Evolutionary conservation across 2,113 vertebrate species (phyloP).

Genomic region (Oxyruncus cristatus): DNA sequence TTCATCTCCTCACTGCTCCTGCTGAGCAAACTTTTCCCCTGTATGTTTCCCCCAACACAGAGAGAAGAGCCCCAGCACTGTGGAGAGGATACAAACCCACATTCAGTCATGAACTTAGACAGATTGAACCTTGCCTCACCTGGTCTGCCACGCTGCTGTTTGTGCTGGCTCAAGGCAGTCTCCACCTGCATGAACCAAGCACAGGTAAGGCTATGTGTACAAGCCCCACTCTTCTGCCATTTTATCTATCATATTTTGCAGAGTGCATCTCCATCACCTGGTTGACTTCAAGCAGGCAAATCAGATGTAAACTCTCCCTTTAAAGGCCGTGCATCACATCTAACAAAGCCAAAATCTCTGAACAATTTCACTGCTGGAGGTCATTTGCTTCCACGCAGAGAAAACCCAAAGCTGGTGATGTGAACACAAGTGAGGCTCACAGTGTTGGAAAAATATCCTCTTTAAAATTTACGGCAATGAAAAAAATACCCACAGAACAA

Average conservation of each 20-base stretch:
- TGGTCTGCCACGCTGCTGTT: background rate
- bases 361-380: background rate
- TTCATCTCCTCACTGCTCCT: background rate
- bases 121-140: background rate
- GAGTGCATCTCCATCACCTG: background rate
- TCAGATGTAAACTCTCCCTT: background rate
- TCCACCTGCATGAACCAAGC: background rate
- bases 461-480: too few species aligned
- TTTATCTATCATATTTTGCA: background rate
- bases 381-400: rapidly evolving
- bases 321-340: background rate
- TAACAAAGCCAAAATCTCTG: background rate
- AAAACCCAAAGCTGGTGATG: background rate
- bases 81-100: background rate
- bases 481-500: too few species aligned
- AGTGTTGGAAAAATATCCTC: too few species aligned
- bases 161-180: background rate
- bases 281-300: background rate
- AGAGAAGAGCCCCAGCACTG: background rate
- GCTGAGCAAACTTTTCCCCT: rapidly evolving
- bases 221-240: background rate
- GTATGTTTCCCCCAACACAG: background rate
- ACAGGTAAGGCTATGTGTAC: rapidly evolving
- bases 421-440: background rate
- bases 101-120: background rate